A percentile compares a stretch with the other conserved stretches of the same genome.
Evolutionary conservation across 2,797 vertebrate genomes (phyloP).

Genomic region (Esox lucius): DNA sequence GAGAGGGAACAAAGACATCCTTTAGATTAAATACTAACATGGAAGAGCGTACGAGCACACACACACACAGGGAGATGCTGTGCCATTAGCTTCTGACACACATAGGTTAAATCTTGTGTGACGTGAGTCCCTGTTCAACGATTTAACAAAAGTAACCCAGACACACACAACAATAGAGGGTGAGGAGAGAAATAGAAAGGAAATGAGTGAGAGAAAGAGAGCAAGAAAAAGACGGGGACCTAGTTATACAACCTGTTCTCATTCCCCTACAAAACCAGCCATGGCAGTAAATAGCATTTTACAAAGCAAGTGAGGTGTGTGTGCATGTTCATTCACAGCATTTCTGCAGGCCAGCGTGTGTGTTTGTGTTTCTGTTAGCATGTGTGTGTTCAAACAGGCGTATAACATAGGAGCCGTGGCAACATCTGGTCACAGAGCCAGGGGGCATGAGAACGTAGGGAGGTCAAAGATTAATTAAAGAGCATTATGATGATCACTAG

Average conservation of each 20-base stretch:
- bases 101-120: conserved; percentile 56
- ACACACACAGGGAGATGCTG: conserved; percentile 28
- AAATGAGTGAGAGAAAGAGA: conserved; percentile 17
- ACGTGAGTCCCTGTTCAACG: conserved; percentile 47
- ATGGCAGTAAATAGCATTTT: background rate
- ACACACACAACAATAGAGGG: background rate
- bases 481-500: background rate
- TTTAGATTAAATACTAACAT: background rate
- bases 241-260: conserved; percentile 16
- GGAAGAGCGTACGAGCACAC: conserved; percentile 8
- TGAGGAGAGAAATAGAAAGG: background rate
- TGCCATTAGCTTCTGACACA: conserved; percentile 51
- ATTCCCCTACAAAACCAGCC: background rate
- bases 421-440: background rate
- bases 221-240: conserved; percentile 3
- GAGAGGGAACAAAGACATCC: background rate
- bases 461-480: conserved; percentile 10
- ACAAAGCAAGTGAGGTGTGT: background rate
- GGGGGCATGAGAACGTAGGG: background rate
- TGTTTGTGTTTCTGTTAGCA: background rate
- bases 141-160: conserved; percentile 47
- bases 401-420: background rate
- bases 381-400: background rate
- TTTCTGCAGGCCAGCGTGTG: background rate
- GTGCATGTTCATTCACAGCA: background rate